phyloP scores from a whole-genome alignment of 2,113 vertebrate species.

The Oreotrochilus melanogaster region DNA sequence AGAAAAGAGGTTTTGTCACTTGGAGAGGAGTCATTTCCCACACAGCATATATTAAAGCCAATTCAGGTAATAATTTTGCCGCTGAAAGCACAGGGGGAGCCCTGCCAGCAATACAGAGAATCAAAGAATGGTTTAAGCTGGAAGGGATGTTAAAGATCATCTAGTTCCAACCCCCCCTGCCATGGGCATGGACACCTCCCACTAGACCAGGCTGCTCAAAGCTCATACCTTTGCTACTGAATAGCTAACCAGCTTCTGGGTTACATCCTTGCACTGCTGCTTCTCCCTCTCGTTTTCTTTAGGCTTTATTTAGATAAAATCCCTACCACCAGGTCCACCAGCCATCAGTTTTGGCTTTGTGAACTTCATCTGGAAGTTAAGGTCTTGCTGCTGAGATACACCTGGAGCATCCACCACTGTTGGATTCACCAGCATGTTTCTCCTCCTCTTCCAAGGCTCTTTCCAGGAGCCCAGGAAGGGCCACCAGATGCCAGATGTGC shows the following conservation, averaged over 20 bases:
- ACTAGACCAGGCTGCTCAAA: too few relatives aligned
- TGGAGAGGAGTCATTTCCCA: not conserved
- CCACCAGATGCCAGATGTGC: accelerated
- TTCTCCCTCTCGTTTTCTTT: not conserved
- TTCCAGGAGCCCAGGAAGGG: not conserved
- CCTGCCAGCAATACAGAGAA: not conserved
- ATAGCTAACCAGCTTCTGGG: not conserved
- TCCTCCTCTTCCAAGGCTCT: not conserved
- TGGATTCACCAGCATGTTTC: not conserved
- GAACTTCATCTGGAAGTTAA: not conserved
- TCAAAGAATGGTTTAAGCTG: too few relatives aligned
- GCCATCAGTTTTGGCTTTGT: not conserved
- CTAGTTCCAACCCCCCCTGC: too few relatives aligned
- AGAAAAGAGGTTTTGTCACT: constrained; percentile 19
- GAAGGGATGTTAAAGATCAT: too few relatives aligned
- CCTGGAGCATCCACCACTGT: accelerated
- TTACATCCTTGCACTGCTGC: not conserved
- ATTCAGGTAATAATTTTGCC: not conserved
- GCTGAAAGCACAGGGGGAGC: not conserved
- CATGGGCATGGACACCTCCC: too few relatives aligned
- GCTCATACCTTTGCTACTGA: not conserved
- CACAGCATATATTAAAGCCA: not conserved
- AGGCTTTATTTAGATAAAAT: not conserved
- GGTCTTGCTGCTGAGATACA: accelerated
- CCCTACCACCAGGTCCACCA: accelerated